These are phyloP conservation scores for Cyrtonyx montezumae DNA, from an alignment of 2,113 vertebrate species.

Conservation along the genomic window DNA sequence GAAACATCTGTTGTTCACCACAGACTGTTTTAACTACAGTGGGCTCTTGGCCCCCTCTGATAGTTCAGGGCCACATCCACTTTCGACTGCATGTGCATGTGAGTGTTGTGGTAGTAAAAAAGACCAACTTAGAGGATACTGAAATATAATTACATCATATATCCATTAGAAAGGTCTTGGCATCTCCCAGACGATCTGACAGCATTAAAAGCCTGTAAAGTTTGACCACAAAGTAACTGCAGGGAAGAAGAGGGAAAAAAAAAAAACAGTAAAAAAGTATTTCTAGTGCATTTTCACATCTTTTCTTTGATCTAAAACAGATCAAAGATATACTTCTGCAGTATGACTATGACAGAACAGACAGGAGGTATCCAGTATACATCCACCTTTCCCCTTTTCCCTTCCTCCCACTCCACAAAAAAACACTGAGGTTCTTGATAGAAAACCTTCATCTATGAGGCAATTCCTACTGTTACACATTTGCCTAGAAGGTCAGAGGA, in stretches of 20 bases:
- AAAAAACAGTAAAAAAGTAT: neutral
- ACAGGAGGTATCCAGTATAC: neutral
- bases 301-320: conserved; percentile 26
- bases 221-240: conserved; percentile 18
- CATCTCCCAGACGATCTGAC: conserved; percentile 24
- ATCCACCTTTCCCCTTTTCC: neutral
- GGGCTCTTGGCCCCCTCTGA: neutral
- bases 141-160: conserved; percentile 47
- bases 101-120: neutral
- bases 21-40: neutral
- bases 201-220: conserved; percentile 40
- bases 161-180: conserved; percentile 34
- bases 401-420: neutral
- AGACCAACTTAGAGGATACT: conserved; percentile 15
- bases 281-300: neutral
- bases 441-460: neutral
- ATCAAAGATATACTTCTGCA: neutral
- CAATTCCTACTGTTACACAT: accelerated
- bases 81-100: neutral
- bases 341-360: neutral
- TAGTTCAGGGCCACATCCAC: neutral
- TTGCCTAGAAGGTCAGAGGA: neutral
- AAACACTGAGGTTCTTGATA: neutral
- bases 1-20: neutral
- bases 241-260: neutral